phyloP scores from a whole-genome alignment of 2,113 vertebrate genomes.

The Cyrtonyx montezumae region DNA sequence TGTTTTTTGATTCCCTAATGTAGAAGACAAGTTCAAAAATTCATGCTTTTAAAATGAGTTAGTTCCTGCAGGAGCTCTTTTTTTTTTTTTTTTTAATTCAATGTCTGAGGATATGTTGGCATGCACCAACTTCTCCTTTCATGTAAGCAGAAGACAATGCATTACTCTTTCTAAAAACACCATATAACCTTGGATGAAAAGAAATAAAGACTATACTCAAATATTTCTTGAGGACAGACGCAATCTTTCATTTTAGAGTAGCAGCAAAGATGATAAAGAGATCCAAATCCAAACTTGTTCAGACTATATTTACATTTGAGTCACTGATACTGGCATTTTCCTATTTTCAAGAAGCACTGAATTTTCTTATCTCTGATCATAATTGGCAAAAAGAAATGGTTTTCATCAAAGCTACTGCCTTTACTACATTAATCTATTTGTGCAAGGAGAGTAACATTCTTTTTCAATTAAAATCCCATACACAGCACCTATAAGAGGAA shows the following conservation, averaged over 20 bases:
- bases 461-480: conserved; percentile 60
- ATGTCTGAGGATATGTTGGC: not conserved
- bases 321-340: not conserved
- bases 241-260: not conserved
- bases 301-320: not conserved
- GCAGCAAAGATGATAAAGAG: not conserved
- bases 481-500: not conserved
- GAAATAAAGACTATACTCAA: not conserved
- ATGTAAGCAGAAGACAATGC: not conserved
- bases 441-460: conserved; percentile 18
- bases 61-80: not conserved
- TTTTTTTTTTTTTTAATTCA: not conserved
- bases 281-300: not conserved
- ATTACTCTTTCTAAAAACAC: not conserved
- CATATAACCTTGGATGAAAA: not conserved
- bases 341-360: not conserved
- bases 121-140: not conserved
- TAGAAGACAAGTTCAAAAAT: not conserved
- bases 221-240: not conserved
- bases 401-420: not conserved
- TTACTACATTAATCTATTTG: not conserved
- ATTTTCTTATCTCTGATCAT: not conserved
- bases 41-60: not conserved
- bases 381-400: not conserved
- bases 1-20: not conserved